phyloP scores from a whole-genome alignment of 2,888 invertebrate genomes.

The Clusia tigrina region DNA sequence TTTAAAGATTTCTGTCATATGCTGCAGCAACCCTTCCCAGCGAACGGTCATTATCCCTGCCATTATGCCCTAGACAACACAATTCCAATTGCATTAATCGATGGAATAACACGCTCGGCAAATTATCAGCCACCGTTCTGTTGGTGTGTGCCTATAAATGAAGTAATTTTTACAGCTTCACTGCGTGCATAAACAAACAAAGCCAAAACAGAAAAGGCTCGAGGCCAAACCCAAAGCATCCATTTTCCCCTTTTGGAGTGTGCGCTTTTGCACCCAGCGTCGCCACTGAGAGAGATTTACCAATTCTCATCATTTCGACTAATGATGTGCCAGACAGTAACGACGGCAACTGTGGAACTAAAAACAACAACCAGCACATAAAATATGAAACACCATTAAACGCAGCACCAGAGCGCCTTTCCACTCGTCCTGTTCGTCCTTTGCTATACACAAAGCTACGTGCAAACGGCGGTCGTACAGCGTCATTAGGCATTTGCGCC shows the following conservation, averaged over 20 bases:
- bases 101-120: too few species aligned
- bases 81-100: too few species aligned
- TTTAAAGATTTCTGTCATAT: too few species aligned
- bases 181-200: background rate
- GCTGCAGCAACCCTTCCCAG: too few species aligned
- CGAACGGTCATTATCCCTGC: too few species aligned
- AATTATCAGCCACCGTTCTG: too few species aligned
- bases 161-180: background rate
- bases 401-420: conserved; percentile 9
- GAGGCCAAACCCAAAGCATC: background rate
- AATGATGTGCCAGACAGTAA: conserved; percentile 27
- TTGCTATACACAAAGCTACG: background rate
- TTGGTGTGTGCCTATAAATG: background rate
- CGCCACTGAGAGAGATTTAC: conserved; percentile 9
- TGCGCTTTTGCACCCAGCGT: background rate
- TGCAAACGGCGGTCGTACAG: conserved; percentile 3
- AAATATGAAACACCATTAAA: conserved; percentile 13
- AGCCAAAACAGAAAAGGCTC: background rate
- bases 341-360: conserved; percentile 9
- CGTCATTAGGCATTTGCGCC: conserved; percentile 16
- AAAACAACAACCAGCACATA: conserved; percentile 1
- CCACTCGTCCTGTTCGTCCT: background rate
- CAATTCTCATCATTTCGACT: conserved; percentile 21
- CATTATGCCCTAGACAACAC: too few species aligned
- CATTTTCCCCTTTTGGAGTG: background rate